Evolutionary conservation across 1,140 invertebrate species (phyloP).

Genomic region (Sipha flava): DNA sequence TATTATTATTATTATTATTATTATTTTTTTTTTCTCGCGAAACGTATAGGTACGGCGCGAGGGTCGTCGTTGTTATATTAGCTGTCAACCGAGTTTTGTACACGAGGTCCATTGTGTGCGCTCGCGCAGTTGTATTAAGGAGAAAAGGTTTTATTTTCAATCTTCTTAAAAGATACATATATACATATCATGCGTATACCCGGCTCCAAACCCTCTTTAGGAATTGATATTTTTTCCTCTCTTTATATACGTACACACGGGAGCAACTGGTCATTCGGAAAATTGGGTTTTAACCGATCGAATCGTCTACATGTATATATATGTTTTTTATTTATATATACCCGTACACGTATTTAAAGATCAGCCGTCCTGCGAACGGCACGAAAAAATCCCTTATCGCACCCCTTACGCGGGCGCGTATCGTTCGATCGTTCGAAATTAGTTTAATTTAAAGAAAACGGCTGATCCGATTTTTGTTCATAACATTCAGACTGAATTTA

Average conservation of each 20-base stretch:
- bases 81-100: background rate
- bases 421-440: background rate
- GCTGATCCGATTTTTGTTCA: background rate
- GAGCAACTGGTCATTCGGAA: slow-evolving; percentile 24
- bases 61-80: background rate
- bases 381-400: slow-evolving; percentile 10
- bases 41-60: background rate
- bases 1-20: background rate
- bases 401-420: background rate
- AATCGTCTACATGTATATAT: background rate
- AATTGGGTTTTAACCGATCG: slow-evolving; percentile 17
- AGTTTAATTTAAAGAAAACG: background rate
- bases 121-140: background rate
- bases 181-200: too few species aligned
- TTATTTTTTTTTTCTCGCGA: background rate
- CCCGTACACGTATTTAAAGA: background rate
- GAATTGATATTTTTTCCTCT: background rate
- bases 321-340: background rate
- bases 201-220: background rate
- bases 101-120: background rate
- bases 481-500: background rate
- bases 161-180: background rate
- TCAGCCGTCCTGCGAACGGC: background rate
- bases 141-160: slow-evolving; percentile 10
- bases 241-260: background rate